A percentile compares a stretch with the other conserved stretches of the same genome.
phyloP scores from a whole-genome alignment of 2,888 invertebrate genomes.

The Athripsodes cinereus region DNA sequence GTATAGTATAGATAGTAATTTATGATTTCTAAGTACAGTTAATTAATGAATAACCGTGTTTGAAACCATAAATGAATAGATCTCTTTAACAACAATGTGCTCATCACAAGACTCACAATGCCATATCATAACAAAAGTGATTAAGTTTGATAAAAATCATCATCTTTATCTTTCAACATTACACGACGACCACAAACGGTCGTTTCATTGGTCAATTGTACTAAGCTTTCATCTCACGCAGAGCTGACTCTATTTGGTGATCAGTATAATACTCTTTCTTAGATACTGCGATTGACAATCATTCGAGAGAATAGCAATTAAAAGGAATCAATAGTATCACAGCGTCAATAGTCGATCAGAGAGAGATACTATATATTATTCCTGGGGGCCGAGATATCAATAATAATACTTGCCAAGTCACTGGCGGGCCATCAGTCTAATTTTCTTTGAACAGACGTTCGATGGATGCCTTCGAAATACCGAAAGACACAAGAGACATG shows the following conservation, averaged over 20 bases:
- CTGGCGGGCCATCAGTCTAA: slow-evolving; percentile 43
- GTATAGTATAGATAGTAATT: too few species aligned
- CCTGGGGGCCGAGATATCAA: slow-evolving; percentile 11
- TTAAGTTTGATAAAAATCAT: too few species aligned
- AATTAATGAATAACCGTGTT: too few species aligned
- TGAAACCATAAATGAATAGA: too few species aligned
- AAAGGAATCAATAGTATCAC: slow-evolving; percentile 27
- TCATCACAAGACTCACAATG: too few species aligned
- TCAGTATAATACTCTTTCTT: not conserved
- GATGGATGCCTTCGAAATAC: slow-evolving; percentile 6
- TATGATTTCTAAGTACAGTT: too few species aligned
- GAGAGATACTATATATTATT: not conserved
- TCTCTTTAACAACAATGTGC: too few species aligned
- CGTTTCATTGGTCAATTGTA: not conserved
- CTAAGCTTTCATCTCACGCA: slow-evolving; percentile 3
- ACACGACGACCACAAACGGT: too few species aligned
- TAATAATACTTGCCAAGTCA: slow-evolving; percentile 36
- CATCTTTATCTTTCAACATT: too few species aligned
- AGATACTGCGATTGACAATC: slow-evolving; percentile 10
- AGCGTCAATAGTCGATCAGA: slow-evolving; percentile 22
- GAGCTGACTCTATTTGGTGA: not conserved
- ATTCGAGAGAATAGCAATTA: slow-evolving; percentile 25
- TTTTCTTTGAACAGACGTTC: slow-evolving; percentile 45
- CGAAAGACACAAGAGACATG: slow-evolving; percentile 1
- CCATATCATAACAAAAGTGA: too few species aligned